Base-by-base conservation (phyloP, 1,140 invertebrate species). In the Hyles vespertilio region DNA sequence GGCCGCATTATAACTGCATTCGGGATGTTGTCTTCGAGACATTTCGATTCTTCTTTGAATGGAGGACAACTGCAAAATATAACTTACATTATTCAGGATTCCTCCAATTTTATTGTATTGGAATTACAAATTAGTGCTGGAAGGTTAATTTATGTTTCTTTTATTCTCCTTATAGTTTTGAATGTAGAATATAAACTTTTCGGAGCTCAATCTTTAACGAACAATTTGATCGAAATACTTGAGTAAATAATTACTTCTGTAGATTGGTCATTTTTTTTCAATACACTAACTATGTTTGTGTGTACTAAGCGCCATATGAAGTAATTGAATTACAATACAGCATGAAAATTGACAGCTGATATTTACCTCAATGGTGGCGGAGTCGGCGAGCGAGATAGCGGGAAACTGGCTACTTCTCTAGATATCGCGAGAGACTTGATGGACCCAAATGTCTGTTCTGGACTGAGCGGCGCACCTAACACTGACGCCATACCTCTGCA, bases 401-500 rank as follows among this genome's bases (percentile, higher is more conserved):
- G 94, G 70, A 94, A 94, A 76, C 94, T 94, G 60, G 94, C 94
- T n/a, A 94, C 93, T 80, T 94, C 94, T 63, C 93, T 89, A 10
- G 92, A 92, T 66, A 93, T 92, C 2, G 93, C 92, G 56, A 94
- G 85, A 44, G 93, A 94, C 62, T 93, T 91, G 69, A 94, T 94
- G 53, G 93, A 94, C 49, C 93, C 93, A 70, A 94, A 94, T 2
- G 93, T 93, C 80, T 93, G 93, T 80, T 94, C 92, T 8, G 93
- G 93, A 52, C 93, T 93, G 51, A 93, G 82, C 70, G 93, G 93
- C 45, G 91, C 92, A 63, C 91, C 92, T 8, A 92, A 89, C 63
- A 91, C 90, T 61, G 92, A 91, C 67, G 93, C 92, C 89, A 93
- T 91, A 55, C 91, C 92, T 71, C 93, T 94, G 90, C 56, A 91